Conservation (phyloP, 2,888 invertebrate species). For the Catocala fraxini region DNA sequence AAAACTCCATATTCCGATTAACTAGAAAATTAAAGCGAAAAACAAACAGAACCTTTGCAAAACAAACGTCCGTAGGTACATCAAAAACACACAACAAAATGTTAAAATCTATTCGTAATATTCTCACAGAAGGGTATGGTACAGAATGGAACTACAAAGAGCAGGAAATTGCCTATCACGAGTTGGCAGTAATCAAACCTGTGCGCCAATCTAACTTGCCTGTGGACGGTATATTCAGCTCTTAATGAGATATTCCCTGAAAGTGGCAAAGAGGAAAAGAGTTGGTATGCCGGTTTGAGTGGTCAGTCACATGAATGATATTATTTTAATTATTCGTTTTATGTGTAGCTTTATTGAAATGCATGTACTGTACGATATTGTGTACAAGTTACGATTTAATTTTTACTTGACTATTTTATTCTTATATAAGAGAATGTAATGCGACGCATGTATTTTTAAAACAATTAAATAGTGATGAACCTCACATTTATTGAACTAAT, state of each 20-base stretch:
- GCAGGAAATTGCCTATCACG: conserved; percentile 85
- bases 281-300: neutral
- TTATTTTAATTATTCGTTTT: too few relatives aligned
- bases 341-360: too few relatives aligned
- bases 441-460: too few relatives aligned
- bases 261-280: conserved; percentile 6
- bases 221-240: conserved; percentile 67
- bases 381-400: too few relatives aligned
- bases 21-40: conserved; percentile 28
- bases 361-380: too few relatives aligned
- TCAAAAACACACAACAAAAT: conserved; percentile 66
- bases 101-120: conserved; percentile 76
- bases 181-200: conserved; percentile 74
- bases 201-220: conserved; percentile 79
- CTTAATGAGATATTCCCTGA: conserved; percentile 75
- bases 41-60: conserved; percentile 25
- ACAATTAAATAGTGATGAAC: too few relatives aligned
- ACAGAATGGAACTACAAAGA: conserved; percentile 79
- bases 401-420: too few relatives aligned
- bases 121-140: conserved; percentile 62
- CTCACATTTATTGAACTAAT: too few relatives aligned
- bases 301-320: neutral
- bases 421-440: too few relatives aligned
- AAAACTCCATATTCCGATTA: conserved; percentile 18
- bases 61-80: conserved; percentile 55